A percentile compares a stretch with the other conserved stretches of the same genome.
phyloP scores from a whole-genome alignment of 2,888 invertebrate species.

The Drymonia ruficornis region DNA sequence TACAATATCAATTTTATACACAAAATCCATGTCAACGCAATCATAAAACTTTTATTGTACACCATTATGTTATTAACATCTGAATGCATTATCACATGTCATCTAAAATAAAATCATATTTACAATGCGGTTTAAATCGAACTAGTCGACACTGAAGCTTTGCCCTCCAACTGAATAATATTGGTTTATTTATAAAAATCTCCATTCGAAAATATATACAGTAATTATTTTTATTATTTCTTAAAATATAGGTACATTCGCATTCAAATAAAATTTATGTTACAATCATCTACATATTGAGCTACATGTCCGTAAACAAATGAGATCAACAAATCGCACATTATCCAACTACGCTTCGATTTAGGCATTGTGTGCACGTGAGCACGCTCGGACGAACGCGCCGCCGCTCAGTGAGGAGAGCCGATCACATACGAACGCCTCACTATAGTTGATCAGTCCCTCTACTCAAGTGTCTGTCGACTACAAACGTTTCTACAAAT shows the following conservation, averaged over 20 bases:
- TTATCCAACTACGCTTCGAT: conserved; percentile 47
- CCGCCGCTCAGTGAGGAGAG: neutral
- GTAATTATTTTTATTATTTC: conserved; percentile 68
- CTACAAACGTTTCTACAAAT: no score
- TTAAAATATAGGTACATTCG: conserved; percentile 72
- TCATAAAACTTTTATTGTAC: conserved; percentile 80
- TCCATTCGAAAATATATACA: conserved; percentile 79
- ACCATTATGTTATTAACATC: conserved; percentile 72
- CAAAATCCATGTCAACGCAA: conserved; percentile 77
- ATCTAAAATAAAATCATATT: conserved; percentile 68
- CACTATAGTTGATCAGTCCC: no score
- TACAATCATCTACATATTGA: conserved; percentile 77
- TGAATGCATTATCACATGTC: conserved; percentile 79
- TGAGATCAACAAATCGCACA: conserved; percentile 82
- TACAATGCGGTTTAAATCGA: conserved; percentile 66
- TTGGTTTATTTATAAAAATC: conserved; percentile 76
- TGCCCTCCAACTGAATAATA: conserved; percentile 66
- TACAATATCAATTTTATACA: conserved; percentile 82
- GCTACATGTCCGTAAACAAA: conserved; percentile 79
- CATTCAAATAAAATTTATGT: conserved; percentile 69
- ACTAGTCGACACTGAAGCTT: conserved; percentile 67
- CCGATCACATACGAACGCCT: neutral
- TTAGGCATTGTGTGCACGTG: neutral
- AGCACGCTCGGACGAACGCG: neutral
- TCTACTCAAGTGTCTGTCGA: no score